These are phyloP conservation scores for Tethea ocularis DNA, from an alignment of 2,888 invertebrate genomes.

Conservation along the genomic window DNA sequence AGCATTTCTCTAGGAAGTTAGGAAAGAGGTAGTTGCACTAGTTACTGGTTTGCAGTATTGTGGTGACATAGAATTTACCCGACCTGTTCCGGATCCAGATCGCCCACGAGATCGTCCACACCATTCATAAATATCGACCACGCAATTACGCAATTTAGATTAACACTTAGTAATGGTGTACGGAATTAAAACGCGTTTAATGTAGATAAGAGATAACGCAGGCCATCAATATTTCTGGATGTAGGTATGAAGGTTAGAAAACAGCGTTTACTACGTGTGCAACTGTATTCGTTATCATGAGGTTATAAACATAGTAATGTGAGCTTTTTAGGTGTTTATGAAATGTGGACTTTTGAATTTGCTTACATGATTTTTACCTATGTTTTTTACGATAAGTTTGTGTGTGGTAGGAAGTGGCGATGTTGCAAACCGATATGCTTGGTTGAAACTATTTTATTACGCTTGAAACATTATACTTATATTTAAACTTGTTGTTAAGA, in stretches of 20 bases:
- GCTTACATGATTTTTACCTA: too few relatives aligned
- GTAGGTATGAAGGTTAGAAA: constrained; percentile 17
- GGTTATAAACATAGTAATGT: background rate
- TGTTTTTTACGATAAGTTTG: too few relatives aligned
- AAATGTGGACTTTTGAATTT: background rate
- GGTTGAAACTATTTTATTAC: too few relatives aligned
- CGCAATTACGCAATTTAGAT: constrained; percentile 68
- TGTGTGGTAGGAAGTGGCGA: too few relatives aligned
- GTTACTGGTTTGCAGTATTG: constrained; percentile 34
- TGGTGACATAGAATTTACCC: constrained; percentile 61
- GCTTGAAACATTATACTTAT: too few relatives aligned
- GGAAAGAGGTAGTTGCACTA: constrained; percentile 37
- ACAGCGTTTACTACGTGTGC: background rate
- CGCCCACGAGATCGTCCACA: constrained; percentile 73
- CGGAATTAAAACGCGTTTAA: constrained; percentile 49
- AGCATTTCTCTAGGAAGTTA: constrained; percentile 38
- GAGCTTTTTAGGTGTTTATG: background rate
- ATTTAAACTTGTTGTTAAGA: too few relatives aligned
- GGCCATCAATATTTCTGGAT: constrained; percentile 35
- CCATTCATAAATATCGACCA: constrained; percentile 70
- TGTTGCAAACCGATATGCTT: too few relatives aligned
- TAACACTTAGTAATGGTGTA: constrained; percentile 44
- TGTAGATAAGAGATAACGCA: constrained; percentile 30
- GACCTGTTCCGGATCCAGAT: constrained; percentile 59
- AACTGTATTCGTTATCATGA: background rate